Base-by-base conservation (phyloP, 2,113 vertebrate species). In the Candoia aspera region DNA sequence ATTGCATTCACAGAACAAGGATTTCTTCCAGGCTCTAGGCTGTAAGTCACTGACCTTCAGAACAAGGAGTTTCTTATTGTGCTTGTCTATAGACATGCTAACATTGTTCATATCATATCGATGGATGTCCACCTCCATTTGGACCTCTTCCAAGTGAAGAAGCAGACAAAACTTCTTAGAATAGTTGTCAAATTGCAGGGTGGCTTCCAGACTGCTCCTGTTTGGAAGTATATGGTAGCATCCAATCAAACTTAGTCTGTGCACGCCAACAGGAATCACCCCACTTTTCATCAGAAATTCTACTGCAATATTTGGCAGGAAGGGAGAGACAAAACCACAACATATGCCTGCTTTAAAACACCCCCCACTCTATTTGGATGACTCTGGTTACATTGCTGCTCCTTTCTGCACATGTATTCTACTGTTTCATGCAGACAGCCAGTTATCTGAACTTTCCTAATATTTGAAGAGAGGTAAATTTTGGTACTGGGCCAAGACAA, bases 121-220 rank as follows among this genome's bases (percentile, higher is more conserved):
- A 33, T 96, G 98, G 94, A 99, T 99, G 94, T 99, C 98, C 60
- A 97, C 96, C 86, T 97, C 96, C 98, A 99, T 99, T 96, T 99
- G 99, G 79, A 97, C 96, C 94, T 99, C 99, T 92, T 99, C 99
- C 93, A 99, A 96, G 95, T 98, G 97, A 83, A 99, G 97, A 92
- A 99, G 96, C 93, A 98, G 93, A 37, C 97, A 96, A 93, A 99
- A 97, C 92, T 98, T 98, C 92, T 96, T 13, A 0, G 53, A 5
- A 53, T 99, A 99, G 95, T 98, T 98, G 55, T 87, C 95, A 94
- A 97, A 96, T 49, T 93, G 93, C 89, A 99, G 94, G 2, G 95
- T 2, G 1, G 96, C 95, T 89, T 97, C 95, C 94, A 99, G 96
- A 57, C 97, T 17, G 0, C 64, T 91, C 84, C 97, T 98, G 94